A percentile compares a stretch with the other conserved stretches of the same genome.
Conservation (phyloP, 2,113 vertebrate species). For the Brachypteracias leptosomus region DNA sequence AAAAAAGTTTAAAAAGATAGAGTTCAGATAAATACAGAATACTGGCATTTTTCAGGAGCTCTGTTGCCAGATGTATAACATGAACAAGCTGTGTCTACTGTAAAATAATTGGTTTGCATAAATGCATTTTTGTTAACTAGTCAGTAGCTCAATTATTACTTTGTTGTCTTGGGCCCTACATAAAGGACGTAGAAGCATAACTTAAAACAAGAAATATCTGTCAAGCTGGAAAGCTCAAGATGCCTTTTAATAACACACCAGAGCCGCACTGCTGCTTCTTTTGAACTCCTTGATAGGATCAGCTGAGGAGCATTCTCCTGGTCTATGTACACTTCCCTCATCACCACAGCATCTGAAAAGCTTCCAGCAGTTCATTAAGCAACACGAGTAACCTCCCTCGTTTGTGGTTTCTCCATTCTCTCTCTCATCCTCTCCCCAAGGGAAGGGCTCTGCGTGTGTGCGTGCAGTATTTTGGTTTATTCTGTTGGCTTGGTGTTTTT, state of each 20-base stretch:
- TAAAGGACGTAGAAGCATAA: constrained; percentile 32
- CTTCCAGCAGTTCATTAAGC: constrained; percentile 62
- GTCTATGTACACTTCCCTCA: constrained; percentile 43
- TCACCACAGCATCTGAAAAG: constrained; percentile 45
- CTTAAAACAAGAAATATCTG: constrained; percentile 64
- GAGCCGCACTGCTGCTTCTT: constrained; percentile 18
- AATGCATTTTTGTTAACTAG: background rate
- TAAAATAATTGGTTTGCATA: background rate
- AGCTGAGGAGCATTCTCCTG: constrained; percentile 41
- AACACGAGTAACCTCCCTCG: constrained; percentile 52
- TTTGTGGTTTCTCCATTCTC: constrained; percentile 40
- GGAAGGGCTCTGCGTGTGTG: background rate
- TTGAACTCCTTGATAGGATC: constrained; percentile 57
- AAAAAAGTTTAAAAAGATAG: background rate
- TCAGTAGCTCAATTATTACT: background rate
- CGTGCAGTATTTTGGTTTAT: background rate
- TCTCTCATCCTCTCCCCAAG: constrained; percentile 23
- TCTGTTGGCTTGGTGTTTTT: background rate
- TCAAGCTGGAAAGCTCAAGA: constrained; percentile 43
- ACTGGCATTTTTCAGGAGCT: background rate
- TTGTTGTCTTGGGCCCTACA: constrained; percentile 24
- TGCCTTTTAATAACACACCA: constrained; percentile 36
- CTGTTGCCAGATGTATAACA: background rate
- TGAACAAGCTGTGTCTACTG: background rate
- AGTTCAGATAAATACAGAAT: background rate